Evolutionary conservation across 2,797 vertebrate species (phyloP), one percentile per base, ranked within the genome.

Genomic region (Nothura maculosa): DNA sequence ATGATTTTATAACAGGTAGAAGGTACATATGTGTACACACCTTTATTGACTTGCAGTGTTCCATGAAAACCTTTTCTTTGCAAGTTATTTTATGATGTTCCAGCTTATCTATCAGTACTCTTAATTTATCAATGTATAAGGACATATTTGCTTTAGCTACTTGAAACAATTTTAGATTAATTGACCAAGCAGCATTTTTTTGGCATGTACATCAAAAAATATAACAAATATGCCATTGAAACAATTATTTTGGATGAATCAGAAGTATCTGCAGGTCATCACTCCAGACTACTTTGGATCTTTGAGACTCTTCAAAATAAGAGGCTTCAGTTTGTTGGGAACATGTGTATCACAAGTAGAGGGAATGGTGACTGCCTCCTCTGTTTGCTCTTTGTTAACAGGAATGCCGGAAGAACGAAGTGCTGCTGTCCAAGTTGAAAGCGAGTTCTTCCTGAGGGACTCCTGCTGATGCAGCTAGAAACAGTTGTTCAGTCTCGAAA

Each of bases 321-420:
- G 62, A 55, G 42, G 6, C 3, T 66, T 91, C 38, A 24, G 21
- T 50, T 93, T 90, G 40, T 21, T 80, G 43, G 45, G 61, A 54
- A 78, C 34, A 6, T 17, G 0, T 0, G 9, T 28, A 21, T 36
- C 47, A 10, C 48, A 86, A 34, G 25, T 1, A 9, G 30, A 55
- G 36, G 40, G 48, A 27, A 58, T 40, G 80, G 45, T 27, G 57
- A 12, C 73, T 48, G 15, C 47, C 42, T 30, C 4, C 27, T 0
- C 2, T 90, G 55, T 95, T 82, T 94, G 78, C 85, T 83, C 86
- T 96, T 80, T 90, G 20, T 94, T 93, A 62, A 67, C 96, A 99
- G 99, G 99, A 99, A 94, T 99, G 99, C 96, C 98, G 99, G 20
- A 99, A 98, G 98, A 99, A 99, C 1, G 99, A 99, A 97, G 98